phyloP scores from a whole-genome alignment of 2,113 vertebrate species.

The Drymodes brunneopygia region DNA sequence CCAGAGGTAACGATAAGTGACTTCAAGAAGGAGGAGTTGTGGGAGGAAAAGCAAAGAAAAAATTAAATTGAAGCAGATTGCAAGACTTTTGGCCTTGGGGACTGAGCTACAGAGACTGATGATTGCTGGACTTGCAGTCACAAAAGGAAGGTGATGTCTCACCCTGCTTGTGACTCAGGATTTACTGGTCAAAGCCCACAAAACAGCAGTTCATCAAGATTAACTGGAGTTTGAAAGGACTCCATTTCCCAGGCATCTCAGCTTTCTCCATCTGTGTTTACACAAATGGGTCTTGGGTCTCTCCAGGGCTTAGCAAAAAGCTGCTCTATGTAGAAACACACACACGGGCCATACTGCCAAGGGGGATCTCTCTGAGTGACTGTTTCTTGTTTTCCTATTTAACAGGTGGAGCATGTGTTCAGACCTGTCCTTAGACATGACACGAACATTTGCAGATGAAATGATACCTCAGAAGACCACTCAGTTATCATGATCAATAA shows the following conservation, averaged over 20 bases:
- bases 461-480: not conserved
- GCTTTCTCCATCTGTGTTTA: slow-evolving; percentile 29
- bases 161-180: not conserved
- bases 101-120: not conserved
- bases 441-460: not conserved
- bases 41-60: slow-evolving; percentile 26
- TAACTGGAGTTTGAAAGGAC: not conserved
- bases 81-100: not conserved
- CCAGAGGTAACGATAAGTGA: not conserved
- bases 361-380: not conserved
- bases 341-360: not conserved
- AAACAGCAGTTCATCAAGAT: slow-evolving; percentile 7
- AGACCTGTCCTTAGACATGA: not conserved
- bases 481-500: not conserved
- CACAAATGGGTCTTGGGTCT: not conserved
- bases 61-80: not conserved
- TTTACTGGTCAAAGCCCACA: not conserved
- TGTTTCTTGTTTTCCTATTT: not conserved
- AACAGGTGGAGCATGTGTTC: not conserved
- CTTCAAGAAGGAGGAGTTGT: slow-evolving; percentile 16
- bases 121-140: not conserved
- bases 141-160: not conserved
- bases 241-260: slow-evolving; percentile 19
- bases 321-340: not conserved
- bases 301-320: not conserved